Percentiles rank a stretch among this genome's conserved stretches.
Evolutionary conservation across 2,113 vertebrate genomes (phyloP).

Genomic region (Calyptomena viridis): DNA sequence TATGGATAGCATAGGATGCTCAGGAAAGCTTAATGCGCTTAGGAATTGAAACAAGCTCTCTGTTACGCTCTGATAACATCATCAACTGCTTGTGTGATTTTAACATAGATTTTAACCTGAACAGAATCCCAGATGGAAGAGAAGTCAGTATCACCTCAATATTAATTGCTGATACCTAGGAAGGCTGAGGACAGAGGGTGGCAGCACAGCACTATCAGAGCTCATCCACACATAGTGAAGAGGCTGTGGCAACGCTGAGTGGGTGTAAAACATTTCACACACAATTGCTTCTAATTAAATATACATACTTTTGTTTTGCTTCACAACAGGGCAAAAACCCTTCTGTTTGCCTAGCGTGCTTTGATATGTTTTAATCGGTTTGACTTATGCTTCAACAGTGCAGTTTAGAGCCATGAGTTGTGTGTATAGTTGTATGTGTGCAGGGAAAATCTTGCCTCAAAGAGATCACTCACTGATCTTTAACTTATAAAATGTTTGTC

Average conservation of each 20-base stretch:
- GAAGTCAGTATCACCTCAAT: background rate
- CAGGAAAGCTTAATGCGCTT: background rate
- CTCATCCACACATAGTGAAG: background rate
- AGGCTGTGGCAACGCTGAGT: background rate
- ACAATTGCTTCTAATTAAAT: slow-evolving; percentile 9
- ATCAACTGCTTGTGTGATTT: background rate
- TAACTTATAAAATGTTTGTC: background rate
- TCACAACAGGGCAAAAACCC: background rate
- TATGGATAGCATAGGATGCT: background rate
- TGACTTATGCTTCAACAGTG: background rate
- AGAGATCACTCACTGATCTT: background rate
- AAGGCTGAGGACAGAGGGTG: slow-evolving; percentile 60
- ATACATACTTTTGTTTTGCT: background rate
- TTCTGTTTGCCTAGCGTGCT: background rate
- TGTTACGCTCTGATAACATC: background rate
- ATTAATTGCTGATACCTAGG: background rate
- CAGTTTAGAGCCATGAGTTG: background rate
- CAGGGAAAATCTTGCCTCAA: background rate
- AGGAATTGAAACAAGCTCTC: background rate
- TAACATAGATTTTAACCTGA: background rate
- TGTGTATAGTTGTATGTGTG: too few relatives aligned
- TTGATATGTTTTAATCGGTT: background rate
- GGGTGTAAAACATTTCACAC: background rate
- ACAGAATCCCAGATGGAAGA: background rate
- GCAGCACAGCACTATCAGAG: slow-evolving; percentile 45